A percentile compares a stretch with the other conserved stretches of the same genome.
phyloP scores from a whole-genome alignment of 2,797 vertebrate species.

The Nyctalus aviator region DNA sequence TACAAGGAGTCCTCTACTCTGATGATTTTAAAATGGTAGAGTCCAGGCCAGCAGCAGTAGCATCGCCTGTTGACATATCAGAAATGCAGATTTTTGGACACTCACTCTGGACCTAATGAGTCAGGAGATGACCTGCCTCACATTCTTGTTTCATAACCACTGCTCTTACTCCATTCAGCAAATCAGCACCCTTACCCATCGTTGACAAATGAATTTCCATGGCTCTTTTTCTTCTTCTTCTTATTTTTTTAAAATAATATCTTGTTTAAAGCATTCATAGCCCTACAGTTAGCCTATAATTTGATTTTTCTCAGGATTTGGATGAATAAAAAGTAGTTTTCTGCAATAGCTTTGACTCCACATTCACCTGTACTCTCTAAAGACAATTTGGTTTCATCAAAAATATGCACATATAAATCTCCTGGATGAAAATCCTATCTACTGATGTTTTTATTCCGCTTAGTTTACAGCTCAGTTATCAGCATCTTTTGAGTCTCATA shows the following conservation, averaged over 20 bases:
- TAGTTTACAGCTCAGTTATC: neutral
- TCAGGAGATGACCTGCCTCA: neutral
- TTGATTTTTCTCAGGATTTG: neutral
- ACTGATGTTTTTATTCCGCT: constrained; percentile 17
- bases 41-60: neutral
- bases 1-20: neutral
- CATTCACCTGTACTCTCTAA: neutral
- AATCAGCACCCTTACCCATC: neutral
- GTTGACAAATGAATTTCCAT: neutral
- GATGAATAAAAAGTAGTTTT: neutral
- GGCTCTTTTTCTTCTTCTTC: neutral
- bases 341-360: neutral
- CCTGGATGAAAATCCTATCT: neutral
- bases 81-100: neutral
- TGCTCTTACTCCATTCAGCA: neutral
- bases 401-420: constrained; percentile 23
- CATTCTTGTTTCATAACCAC: neutral
- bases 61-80: neutral
- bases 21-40: neutral
- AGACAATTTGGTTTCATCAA: neutral
- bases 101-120: neutral
- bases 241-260: neutral
- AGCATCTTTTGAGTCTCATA: neutral
- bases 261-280: neutral
- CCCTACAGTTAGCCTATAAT: neutral